Evolutionary conservation across 1,140 invertebrate genomes (phyloP), one percentile per base, ranked within the genome.

Genomic region (Galendromus occidentalis): DNA sequence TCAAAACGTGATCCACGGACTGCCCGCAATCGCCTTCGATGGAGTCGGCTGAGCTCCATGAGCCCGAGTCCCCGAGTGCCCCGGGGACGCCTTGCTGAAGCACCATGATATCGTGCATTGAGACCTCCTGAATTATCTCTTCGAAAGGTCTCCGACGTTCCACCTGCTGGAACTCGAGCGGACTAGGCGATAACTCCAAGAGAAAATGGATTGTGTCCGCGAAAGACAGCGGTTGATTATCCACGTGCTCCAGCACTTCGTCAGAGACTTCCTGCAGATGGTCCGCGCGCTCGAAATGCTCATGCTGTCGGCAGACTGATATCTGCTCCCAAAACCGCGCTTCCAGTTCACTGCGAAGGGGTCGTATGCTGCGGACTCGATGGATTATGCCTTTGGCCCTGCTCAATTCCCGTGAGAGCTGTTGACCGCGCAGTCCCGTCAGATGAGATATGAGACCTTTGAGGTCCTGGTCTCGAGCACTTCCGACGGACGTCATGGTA

Each of bases 121-220:
- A n/a, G 20, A 59, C 33, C 33, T 59, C 25, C 2, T 25, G 51
- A 25, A 59, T 17, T 25, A 59, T 33, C 6, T 59, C 51, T 33
- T 59, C 51, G 33, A 59, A 59, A 25, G 22, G 51, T 33, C 33
- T 17, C 2, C 51, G 51, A 59, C 51, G 51, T 14, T 59, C 51
- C 22, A 59, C 51, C 22, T 59, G 51, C 51, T 59, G 51, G 22
- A 59, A 59, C 25, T 59, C 51, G 17, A 59, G 33, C 14, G 51
- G 51, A 25, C 51, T 59, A 1, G 51, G 51, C 14, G 51, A 59
- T 5, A 59, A 9, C 25, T 59, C 51, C 14, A 59, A 9, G 12
- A 59, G 51, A 59, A 59, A 59, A 9, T 59, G 22, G 6, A 59
- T 25, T 2, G 51, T 25, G 22, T 59, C 51, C 33, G 51, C 12